phyloP scores from a whole-genome alignment of 2,888 invertebrate genomes.

The Drosophila mimetica region DNA sequence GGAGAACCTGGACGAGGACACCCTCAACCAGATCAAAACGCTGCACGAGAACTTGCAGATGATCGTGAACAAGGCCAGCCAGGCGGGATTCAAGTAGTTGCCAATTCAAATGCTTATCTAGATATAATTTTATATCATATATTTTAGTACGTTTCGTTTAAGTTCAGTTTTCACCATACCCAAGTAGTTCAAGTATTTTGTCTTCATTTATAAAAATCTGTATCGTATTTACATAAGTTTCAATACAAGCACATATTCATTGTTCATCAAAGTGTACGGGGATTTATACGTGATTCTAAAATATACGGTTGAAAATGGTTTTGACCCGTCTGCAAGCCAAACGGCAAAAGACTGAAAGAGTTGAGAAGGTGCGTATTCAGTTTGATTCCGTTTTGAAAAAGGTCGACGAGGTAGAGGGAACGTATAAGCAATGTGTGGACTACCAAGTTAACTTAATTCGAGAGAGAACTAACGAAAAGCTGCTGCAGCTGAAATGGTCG shows the following conservation, averaged over 20 bases:
- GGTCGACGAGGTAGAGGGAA: neutral
- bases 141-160: constrained; percentile 40
- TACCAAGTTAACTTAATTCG: neutral
- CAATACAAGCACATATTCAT: constrained; percentile 41
- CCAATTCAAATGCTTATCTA: constrained; percentile 1
- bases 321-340: neutral
- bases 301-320: neutral
- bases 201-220: constrained; percentile 8
- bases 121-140: constrained; percentile 26
- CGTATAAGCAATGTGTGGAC: neutral
- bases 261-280: constrained; percentile 35
- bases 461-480: neutral
- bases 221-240: constrained; percentile 7
- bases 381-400: neutral
- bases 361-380: neutral
- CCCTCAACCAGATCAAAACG: constrained; percentile 81
- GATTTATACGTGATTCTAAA: neutral
- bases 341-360: neutral
- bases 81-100: constrained; percentile 61
- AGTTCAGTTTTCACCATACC: constrained; percentile 28
- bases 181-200: constrained; percentile 14
- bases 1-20: constrained; percentile 79
- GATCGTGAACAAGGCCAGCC: constrained; percentile 80
- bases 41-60: constrained; percentile 82
- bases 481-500: neutral